Conservation (phyloP, 2,888 invertebrate genomes). For the Cantharis nigra region DNA sequence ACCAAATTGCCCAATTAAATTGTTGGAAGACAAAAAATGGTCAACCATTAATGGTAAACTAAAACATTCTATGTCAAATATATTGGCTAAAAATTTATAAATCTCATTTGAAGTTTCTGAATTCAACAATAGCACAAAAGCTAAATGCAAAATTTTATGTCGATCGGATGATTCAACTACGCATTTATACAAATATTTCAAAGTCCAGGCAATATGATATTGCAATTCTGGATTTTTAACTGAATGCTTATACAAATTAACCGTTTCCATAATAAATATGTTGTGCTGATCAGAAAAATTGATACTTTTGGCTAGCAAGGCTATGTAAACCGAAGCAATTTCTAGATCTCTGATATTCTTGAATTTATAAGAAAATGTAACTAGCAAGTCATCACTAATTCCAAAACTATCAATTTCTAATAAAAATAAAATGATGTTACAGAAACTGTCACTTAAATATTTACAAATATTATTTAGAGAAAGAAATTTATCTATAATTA, state of each 20-base stretch:
- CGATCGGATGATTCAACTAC: conserved; percentile 20
- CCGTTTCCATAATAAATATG: not conserved
- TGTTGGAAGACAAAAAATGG: conserved; percentile 30
- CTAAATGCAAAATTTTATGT: conserved; percentile 34
- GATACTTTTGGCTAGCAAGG: not conserved
- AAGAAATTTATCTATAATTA: conserved; percentile 37
- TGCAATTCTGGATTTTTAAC: conserved; percentile 7
- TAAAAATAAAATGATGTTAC: conserved; percentile 9
- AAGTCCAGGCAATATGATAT: conserved; percentile 29
- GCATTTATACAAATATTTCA: conserved; percentile 32
- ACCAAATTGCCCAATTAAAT: conserved; percentile 29
- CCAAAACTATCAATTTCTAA: not conserved
- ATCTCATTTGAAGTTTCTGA: conserved; percentile 32
- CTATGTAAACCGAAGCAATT: conserved; percentile 1
- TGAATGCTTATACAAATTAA: not conserved
- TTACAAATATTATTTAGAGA: not conserved
- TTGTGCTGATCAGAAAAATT: not conserved
- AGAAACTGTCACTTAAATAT: conserved; percentile 5
- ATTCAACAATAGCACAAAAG: conserved; percentile 36
- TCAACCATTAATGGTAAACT: not conserved
- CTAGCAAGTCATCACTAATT: not conserved
- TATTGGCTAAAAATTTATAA: conserved; percentile 32
- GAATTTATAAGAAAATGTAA: not conserved
- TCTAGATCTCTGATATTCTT: conserved; percentile 1
- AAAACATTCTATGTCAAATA: conserved; percentile 3